Base-by-base conservation (phyloP, 2,113 vertebrate species). In the Acrocephalus arundinaceus region DNA sequence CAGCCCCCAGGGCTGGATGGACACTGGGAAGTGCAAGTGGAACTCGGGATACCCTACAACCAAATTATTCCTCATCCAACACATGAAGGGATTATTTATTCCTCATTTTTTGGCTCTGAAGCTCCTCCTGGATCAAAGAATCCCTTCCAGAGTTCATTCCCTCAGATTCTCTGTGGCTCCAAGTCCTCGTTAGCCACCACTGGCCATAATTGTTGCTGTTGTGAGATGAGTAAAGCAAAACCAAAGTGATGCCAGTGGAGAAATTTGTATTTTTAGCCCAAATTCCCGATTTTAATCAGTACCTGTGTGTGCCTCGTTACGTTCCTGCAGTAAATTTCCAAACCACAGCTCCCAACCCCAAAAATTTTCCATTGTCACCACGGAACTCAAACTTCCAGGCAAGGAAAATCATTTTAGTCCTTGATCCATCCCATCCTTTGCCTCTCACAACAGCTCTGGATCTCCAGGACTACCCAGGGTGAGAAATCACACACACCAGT, bases 401-500 rank as follows among this genome's bases (percentile, higher is more conserved):
- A 10, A 35, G n/a, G 31, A 33, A 21, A 78, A 82, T 13, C 21
- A 18, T 11, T 51, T 37, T 3, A 28, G 57, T 22, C 6, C 58
- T 63, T 21, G 28, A 20, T 20, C 51, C 55, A 52, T 7, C 61
- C 3, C 80, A 12, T 12, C 66, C 57, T 58, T 52, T 45, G 2
- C 9, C 66, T 7, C 51, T 65, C 43, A 1, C 6, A 39, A 4
- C 2, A 3, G 33, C 0, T 0, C 45, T 4, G 45, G 22, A 68
- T 43, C 65, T 31, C 3, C 0, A 0, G 4, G 7, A 37, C 14
- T 1, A 2, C 1, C 24, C 11, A 0, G 68, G 28, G 4, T 2
- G 19, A 59, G 49, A 63, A 62, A 58, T 6, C 1, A 2, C 5
- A 0, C 8, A 5, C 0, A 0, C 11, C 14, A 13, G 4, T 1